Base-by-base conservation (phyloP, 2,113 vertebrate species). In the Pelecanus crispus region DNA sequence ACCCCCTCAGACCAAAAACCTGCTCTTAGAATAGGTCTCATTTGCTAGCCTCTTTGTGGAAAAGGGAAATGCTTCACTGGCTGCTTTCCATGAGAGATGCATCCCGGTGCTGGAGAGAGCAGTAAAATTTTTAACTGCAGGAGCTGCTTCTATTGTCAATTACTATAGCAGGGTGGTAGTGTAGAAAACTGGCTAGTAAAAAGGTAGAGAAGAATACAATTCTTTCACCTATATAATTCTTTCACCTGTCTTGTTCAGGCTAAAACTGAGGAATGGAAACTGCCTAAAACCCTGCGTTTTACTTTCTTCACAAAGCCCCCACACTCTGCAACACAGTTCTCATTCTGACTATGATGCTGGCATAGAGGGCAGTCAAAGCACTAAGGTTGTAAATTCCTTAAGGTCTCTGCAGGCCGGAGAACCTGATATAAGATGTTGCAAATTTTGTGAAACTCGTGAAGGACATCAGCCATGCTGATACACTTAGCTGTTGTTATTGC, bases 231-330 rank as follows among this genome's bases (percentile, higher is more conserved):
- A 25, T 40, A 59, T 52, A 29, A 38, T n/a, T n/a, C n/a, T n/a
- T n/a, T n/a, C n/a, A n/a, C n/a, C 47, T 88, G 31, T 91, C 52
- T 59, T 63, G n/a, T 50, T 81, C 20, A 55, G 40, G 26, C 55
- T 74, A 78, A 81, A 95, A 78, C 7, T 7, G 75, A 94, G 73
- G 73, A 95, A 95, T 32, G 34, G 81, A 94, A 96, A 95, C 70
- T 36, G 3, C n/a, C 38, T 81, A 81, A 84, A 89, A 0, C 14
- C 29, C 34, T 70, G 32, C 26, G n/a, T 75, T 95, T 96, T 80
- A 87, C 91, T 95, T 95, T 88, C 86, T 66, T 74, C 2, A 11
- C 21, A 58, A 85, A 74, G n/a, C n/a, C 4, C 13, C 34, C 50
- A 59, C 22, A 56, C 89, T 92, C 77, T 89, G 47, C 68, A 95